Percentiles rank a stretch among this genome's conserved stretches.
Conservation (phyloP, 2,113 vertebrate species). For the Ovis aries region DNA sequence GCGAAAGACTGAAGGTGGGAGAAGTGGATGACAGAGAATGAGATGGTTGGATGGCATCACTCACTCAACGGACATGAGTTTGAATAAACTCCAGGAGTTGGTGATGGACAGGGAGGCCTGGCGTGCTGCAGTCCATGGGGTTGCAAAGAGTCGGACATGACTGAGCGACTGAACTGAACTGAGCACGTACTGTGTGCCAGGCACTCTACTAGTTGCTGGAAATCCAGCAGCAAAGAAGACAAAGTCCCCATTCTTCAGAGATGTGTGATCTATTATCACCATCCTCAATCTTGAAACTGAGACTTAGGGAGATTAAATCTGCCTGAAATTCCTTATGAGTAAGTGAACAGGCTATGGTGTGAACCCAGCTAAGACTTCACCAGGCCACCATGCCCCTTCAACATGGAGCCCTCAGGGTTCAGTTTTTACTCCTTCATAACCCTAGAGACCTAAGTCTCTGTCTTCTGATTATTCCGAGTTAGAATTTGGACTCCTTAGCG, state of each 20-base stretch:
- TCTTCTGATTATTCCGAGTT: neutral
- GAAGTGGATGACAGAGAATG: neutral
- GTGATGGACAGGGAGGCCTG: neutral
- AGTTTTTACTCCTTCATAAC: neutral
- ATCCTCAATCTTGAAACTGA: neutral
- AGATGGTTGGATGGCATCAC: neutral
- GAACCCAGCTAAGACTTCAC: neutral
- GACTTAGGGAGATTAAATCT: neutral
- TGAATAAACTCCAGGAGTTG: neutral
- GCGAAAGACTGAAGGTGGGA: neutral
- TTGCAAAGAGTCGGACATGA: rapidly evolving
- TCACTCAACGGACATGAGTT: neutral
- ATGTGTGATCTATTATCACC: too few relatives aligned
- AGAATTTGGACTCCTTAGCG: neutral
- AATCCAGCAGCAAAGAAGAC: neutral
- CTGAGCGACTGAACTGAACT: neutral
- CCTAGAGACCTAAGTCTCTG: neutral
- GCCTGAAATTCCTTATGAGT: neutral
- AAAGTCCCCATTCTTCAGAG: neutral
- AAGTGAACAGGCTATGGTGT: neutral
- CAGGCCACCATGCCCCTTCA: neutral
- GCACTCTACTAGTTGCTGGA: neutral
- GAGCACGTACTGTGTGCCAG: neutral
- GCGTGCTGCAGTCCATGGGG: rapidly evolving
- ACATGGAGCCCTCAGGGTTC: neutral